These are phyloP conservation scores for Drosophila pallidifrons DNA, from an alignment of 1,140 invertebrate genomes.

Conservation along the genomic window DNA sequence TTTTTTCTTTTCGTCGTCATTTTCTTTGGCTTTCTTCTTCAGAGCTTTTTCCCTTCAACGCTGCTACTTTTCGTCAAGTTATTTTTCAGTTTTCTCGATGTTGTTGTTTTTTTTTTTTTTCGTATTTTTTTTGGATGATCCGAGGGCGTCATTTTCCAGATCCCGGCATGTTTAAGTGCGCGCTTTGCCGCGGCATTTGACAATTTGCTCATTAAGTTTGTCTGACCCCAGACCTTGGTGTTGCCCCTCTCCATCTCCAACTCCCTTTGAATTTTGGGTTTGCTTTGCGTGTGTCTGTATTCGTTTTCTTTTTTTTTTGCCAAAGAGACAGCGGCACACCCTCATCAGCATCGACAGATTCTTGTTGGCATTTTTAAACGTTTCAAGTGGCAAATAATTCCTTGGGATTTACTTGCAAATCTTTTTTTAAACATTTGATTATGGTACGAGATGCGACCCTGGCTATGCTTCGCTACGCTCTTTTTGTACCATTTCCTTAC, in stretches of 20 bases:
- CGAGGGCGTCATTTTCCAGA: constrained; percentile 38
- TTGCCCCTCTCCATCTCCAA: not conserved
- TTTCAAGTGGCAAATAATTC: constrained; percentile 84
- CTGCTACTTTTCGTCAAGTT: constrained; percentile 64
- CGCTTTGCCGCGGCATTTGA: constrained; percentile 82
- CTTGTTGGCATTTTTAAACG: constrained; percentile 84
- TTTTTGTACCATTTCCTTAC: constrained; percentile 52
- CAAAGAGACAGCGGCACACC: constrained; percentile 33
- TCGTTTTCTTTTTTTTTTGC: constrained; percentile 10
- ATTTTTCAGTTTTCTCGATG: constrained; percentile 58
- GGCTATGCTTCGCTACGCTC: constrained; percentile 5
- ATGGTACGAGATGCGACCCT: constrained; percentile 36
- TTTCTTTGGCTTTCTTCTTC: constrained; percentile 4
- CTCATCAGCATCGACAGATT: constrained; percentile 69
- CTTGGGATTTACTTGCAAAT: constrained; percentile 83
- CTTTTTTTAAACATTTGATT: constrained; percentile 82
- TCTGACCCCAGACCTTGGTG: constrained; percentile 61
- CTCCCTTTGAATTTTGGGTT: constrained; percentile 22
- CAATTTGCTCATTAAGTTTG: constrained; percentile 85
- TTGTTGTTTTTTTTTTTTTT: constrained; percentile 2
- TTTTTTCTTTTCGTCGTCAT: not conserved
- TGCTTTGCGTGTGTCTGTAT: constrained; percentile 12
- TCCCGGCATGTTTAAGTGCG: constrained; percentile 77
- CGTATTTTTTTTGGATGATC: not conserved
- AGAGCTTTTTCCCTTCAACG: constrained; percentile 12